Evolutionary conservation across 2,113 vertebrate species (phyloP).

Genomic region (Alces alces): DNA sequence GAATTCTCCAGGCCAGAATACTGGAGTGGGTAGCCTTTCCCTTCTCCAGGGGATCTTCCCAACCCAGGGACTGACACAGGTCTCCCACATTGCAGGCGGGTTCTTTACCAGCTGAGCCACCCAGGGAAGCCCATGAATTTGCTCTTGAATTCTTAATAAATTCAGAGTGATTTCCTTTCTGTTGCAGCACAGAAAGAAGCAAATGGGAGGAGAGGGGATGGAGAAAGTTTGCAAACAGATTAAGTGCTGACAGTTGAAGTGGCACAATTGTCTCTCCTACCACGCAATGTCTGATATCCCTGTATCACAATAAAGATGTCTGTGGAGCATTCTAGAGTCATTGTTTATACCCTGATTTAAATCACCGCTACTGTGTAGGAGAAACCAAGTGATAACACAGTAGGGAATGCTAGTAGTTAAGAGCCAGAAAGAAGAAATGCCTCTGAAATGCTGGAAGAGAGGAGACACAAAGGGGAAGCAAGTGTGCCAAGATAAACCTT

Average conservation of each 20-base stretch:
- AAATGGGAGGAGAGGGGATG: not conserved
- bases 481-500: not conserved
- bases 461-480: not conserved
- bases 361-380: not conserved
- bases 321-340: not conserved
- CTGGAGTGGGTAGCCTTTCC: not conserved
- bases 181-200: not conserved
- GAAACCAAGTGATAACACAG: not conserved
- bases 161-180: not conserved
- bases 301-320: not conserved
- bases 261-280: not conserved
- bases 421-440: not conserved
- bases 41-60: not conserved
- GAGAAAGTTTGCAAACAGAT: not conserved
- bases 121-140: not conserved
- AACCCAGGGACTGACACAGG: not conserved
- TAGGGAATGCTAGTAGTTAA: not conserved
- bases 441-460: not conserved
- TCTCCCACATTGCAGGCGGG: not conserved
- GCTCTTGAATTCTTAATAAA: constrained; percentile 40
- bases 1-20: not conserved
- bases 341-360: constrained; percentile 7
- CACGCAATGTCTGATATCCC: not conserved
- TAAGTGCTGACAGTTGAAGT: not conserved
- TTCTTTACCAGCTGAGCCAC: not conserved